A percentile compares a stretch with the other conserved stretches of the same genome.
phyloP scores from a whole-genome alignment of 1,140 invertebrate genomes.

The Pseudomyrmex concolor region DNA sequence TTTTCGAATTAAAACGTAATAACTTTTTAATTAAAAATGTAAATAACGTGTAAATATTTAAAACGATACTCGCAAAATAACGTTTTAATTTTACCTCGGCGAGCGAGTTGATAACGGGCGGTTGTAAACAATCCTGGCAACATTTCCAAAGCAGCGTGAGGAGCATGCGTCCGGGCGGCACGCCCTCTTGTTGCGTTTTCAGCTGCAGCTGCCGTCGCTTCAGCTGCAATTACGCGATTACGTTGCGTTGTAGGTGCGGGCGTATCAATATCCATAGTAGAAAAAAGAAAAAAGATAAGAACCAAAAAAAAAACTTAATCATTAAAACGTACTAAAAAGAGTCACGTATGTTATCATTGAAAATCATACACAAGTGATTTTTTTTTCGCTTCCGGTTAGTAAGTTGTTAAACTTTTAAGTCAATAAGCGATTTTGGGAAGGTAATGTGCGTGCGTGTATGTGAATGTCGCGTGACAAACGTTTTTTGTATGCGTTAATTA shows the following conservation, averaged over 20 bases:
- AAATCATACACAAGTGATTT: no score
- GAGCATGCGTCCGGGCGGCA: slow-evolving; percentile 90
- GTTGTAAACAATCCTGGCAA: slow-evolving; percentile 92
- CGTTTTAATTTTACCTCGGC: slow-evolving; percentile 87
- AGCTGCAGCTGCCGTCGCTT: slow-evolving; percentile 91
- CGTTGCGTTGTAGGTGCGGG: slow-evolving; percentile 28
- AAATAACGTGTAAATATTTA: background rate
- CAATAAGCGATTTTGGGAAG: no score
- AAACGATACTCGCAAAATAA: background rate
- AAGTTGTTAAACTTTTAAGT: no score
- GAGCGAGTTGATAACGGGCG: slow-evolving; percentile 90
- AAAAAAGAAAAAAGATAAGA: slow-evolving; percentile 17
- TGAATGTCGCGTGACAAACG: no score
- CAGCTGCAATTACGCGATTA: slow-evolving; percentile 81
- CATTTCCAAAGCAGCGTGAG: slow-evolving; percentile 93
- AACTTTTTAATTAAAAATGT: no score
- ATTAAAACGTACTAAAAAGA: no score
- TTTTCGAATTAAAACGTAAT: background rate
- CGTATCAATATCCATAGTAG: no score
- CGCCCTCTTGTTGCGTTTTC: slow-evolving; percentile 88
- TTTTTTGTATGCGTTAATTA: slow-evolving; percentile 3
- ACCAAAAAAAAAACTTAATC: background rate
- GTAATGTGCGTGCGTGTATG: no score
- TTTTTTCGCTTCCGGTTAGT: no score
- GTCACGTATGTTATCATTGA: no score